phyloP scores from a whole-genome alignment of 2,113 vertebrate species.

The Mola mola region DNA sequence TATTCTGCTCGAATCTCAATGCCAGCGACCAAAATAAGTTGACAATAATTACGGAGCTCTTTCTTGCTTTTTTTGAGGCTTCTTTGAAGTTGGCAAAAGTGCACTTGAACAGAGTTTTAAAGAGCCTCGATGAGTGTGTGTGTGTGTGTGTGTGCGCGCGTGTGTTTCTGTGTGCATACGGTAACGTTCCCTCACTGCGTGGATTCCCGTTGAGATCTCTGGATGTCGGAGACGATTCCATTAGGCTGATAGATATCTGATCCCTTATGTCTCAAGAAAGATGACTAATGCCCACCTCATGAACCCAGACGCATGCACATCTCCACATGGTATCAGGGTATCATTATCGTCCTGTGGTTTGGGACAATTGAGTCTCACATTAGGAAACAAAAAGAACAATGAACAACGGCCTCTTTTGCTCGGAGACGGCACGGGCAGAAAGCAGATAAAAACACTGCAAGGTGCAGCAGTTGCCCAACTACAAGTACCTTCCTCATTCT shows the following conservation, averaged over 20 bases:
- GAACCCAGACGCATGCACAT: slow-evolving; percentile 19
- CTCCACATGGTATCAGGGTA: slow-evolving; percentile 11
- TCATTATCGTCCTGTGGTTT: slow-evolving; percentile 28
- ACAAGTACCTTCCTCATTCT: slow-evolving; percentile 51
- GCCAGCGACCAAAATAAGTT: slow-evolving; percentile 13
- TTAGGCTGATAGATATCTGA: slow-evolving; percentile 17
- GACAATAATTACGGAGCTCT: slow-evolving; percentile 1
- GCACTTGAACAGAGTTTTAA: not conserved
- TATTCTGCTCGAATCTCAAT: too few species aligned
- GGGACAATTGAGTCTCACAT: slow-evolving; percentile 42
- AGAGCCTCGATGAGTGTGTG: not conserved
- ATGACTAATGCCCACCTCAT: slow-evolving; percentile 16
- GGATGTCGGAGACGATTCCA: slow-evolving; percentile 12
- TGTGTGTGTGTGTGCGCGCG: not conserved
- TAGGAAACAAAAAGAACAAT: slow-evolving; percentile 26
- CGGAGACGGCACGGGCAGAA: slow-evolving; percentile 13
- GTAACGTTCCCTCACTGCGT: not conserved
- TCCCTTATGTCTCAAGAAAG: slow-evolving; percentile 13
- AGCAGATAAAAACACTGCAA: slow-evolving; percentile 10
- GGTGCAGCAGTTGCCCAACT: slow-evolving; percentile 22
- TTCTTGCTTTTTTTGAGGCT: not conserved
- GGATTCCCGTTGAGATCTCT: slow-evolving; percentile 2
- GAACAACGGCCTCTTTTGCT: slow-evolving; percentile 23
- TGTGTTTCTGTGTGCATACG: not conserved
- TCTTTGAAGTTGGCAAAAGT: not conserved